Evolutionary conservation across 1,140 invertebrate genomes (phyloP).

Genomic region (Tetramorium parvispinum): DNA sequence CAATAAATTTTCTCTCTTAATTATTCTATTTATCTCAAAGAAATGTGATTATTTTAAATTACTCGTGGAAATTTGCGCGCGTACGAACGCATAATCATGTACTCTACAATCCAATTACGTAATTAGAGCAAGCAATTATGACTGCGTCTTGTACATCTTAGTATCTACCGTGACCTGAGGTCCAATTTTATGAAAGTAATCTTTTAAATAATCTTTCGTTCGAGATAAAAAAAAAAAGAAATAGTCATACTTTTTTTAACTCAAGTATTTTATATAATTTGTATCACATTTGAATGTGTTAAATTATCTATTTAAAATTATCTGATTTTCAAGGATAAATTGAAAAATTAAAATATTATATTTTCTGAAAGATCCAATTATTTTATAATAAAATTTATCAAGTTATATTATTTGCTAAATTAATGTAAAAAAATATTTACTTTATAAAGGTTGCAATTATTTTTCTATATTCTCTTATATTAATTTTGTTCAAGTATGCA

Average conservation of each 20-base stretch:
- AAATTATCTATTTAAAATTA: neutral
- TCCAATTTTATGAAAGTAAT: neutral
- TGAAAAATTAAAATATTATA: neutral
- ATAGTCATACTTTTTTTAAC: neutral
- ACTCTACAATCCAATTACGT: slow-evolving; percentile 72
- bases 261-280: neutral
- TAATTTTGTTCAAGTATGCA: neutral
- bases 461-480: neutral
- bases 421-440: neutral
- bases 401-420: neutral
- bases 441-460: neutral
- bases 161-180: neutral
- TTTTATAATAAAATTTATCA: neutral
- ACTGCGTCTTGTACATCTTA: neutral
- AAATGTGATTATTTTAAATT: slow-evolving; percentile 2
- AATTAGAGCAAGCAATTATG: slow-evolving; percentile 69
- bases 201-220: neutral
- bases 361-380: neutral
- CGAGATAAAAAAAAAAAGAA: neutral
- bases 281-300: neutral
- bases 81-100: neutral
- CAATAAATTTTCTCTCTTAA: neutral
- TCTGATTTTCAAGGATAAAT: neutral
- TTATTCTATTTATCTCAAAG: neutral
- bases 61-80: slow-evolving; percentile 57